Evolutionary conservation across 2,888 invertebrate species (phyloP).

Genomic region (Leuctra nigra): DNA sequence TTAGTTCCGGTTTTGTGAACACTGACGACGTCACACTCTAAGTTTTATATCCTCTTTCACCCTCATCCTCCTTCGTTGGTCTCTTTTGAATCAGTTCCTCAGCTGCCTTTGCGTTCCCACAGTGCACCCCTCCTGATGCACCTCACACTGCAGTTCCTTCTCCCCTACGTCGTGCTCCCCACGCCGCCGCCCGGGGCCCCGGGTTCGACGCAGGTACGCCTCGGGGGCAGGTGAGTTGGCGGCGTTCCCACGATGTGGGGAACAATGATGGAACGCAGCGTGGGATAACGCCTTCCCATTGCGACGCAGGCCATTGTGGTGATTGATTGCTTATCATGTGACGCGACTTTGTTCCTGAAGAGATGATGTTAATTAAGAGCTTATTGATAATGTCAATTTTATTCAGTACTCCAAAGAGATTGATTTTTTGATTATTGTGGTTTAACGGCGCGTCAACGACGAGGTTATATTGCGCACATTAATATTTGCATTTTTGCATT

Average conservation of each 20-base stretch:
- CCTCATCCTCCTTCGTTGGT: constrained; percentile 12
- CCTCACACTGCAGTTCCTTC: constrained; percentile 12
- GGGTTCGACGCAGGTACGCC: constrained; percentile 5
- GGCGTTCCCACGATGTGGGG: not conserved
- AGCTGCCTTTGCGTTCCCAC: constrained; percentile 12
- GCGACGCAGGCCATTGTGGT: too few species aligned
- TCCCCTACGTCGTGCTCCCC: too few species aligned
- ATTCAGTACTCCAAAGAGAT: too few species aligned
- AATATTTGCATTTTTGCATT: too few species aligned
- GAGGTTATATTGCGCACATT: too few species aligned
- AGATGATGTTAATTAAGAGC: too few species aligned
- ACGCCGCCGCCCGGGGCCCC: not conserved
- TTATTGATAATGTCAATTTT: too few species aligned
- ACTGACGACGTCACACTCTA: constrained; percentile 2
- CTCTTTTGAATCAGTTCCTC: not conserved
- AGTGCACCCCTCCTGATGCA: constrained; percentile 12
- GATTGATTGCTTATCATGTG: too few species aligned
- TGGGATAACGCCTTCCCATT: too few species aligned
- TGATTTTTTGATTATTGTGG: too few species aligned
- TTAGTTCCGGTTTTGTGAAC: constrained; percentile 18
- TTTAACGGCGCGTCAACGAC: too few species aligned
- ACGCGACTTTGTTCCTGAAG: too few species aligned
- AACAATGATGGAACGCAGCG: not conserved
- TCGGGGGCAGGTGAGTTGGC: constrained; percentile 1
- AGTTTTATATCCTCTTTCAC: constrained; percentile 16